Percentiles rank a stretch among this genome's conserved stretches.
These are phyloP conservation scores for Silurus glanis DNA, from an alignment of 2,113 vertebrate genomes.

Conservation along the genomic window DNA sequence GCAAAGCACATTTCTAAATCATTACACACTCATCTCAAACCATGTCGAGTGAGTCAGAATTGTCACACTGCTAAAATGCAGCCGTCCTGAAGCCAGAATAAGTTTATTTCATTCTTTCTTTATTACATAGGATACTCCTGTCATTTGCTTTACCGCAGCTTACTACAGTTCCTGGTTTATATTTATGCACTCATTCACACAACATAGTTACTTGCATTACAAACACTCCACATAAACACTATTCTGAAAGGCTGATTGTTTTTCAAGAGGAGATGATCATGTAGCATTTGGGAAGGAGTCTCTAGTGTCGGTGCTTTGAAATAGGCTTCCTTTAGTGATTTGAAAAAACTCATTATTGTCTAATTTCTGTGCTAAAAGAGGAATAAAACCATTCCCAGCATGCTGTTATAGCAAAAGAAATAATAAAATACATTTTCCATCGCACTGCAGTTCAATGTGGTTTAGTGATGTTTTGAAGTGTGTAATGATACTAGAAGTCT, in stretches of 20 bases:
- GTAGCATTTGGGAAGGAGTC: background rate
- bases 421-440: too few species aligned
- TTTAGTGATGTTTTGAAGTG: background rate
- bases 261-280: background rate
- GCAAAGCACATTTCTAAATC: background rate
- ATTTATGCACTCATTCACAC: background rate
- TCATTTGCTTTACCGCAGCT: background rate
- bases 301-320: background rate
- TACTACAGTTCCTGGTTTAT: background rate
- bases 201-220: background rate
- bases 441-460: background rate
- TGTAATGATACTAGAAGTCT: background rate
- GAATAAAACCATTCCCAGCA: background rate
- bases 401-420: background rate
- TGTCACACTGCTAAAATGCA: background rate
- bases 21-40: background rate
- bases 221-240: background rate
- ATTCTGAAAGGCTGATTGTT: background rate
- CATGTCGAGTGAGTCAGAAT: background rate
- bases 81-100: background rate
- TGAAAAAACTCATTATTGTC: background rate
- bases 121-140: too few species aligned
- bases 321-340: background rate
- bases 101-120: background rate
- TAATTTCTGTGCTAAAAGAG: background rate